These are phyloP conservation scores for Erythrolamprus reginae DNA, from an alignment of 2,113 vertebrate species.

Conservation along the genomic window DNA sequence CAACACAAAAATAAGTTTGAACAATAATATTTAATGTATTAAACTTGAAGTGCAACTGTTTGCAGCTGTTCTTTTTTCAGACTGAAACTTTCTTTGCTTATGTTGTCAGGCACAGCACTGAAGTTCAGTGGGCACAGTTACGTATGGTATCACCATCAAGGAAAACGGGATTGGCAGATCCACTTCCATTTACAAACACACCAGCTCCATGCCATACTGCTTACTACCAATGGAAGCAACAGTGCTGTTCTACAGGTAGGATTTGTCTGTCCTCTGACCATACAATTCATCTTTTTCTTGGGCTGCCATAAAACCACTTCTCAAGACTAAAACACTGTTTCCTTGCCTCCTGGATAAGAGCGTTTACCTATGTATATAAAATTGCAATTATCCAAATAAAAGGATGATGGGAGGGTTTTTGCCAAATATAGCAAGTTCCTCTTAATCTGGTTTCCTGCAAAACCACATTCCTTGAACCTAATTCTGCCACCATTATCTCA, in stretches of 20 bases:
- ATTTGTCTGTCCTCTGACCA: neutral
- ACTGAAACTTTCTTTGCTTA: neutral
- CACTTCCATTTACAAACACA: conserved; percentile 81
- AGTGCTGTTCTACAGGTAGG: conserved; percentile 78
- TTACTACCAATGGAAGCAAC: conserved; percentile 69
- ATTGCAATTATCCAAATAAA: neutral
- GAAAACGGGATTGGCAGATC: conserved; percentile 65
- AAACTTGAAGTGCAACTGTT: neutral
- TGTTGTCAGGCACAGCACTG: conserved; percentile 78
- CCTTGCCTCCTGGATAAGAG: neutral
- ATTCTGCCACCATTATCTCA: neutral
- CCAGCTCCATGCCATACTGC: conserved; percentile 70
- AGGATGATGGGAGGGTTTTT: too few species aligned
- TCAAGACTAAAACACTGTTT: neutral
- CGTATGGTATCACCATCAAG: conserved; percentile 70
- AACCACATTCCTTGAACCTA: neutral
- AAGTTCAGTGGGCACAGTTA: conserved; percentile 81
- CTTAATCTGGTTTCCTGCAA: neutral
- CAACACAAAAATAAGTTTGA: neutral
- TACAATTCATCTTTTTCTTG: neutral
- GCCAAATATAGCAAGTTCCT: neutral
- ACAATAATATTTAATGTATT: neutral
- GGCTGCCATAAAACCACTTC: neutral
- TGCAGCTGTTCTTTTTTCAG: neutral
- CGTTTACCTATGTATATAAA: neutral